A percentile compares a stretch with the other conserved stretches of the same genome.
phyloP scores from a whole-genome alignment of 2,113 vertebrate genomes.

The Paradisaea rubra region DNA sequence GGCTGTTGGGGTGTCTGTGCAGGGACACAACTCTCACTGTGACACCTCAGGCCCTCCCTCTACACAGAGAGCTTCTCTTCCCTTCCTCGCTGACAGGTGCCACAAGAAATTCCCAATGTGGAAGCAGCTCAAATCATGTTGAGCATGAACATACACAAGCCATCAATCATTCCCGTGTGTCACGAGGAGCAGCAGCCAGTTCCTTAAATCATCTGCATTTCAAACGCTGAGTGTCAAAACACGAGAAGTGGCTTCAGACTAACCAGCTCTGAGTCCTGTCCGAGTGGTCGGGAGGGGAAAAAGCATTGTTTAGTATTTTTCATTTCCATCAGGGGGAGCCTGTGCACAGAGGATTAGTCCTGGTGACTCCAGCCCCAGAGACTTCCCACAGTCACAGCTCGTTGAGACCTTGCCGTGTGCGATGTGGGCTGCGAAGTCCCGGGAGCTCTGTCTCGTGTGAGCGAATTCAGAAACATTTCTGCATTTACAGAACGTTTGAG shows the following conservation, averaged over 20 bases:
- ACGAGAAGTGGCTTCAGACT: neutral
- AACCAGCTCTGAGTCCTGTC: neutral
- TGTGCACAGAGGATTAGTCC: constrained; percentile 67
- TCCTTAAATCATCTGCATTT: neutral
- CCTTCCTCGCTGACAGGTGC: neutral
- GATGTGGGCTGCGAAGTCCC: neutral
- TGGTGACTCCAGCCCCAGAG: neutral
- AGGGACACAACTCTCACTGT: neutral
- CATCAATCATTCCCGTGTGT: accelerated
- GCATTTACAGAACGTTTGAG: neutral
- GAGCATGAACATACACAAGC: accelerated
- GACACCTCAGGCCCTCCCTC: accelerated
- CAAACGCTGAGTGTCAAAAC: accelerated
- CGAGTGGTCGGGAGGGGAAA: accelerated
- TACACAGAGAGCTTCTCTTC: neutral
- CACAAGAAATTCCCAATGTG: neutral
- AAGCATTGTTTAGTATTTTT: constrained; percentile 25
- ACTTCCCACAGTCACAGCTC: neutral
- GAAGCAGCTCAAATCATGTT: neutral
- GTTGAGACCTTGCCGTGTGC: accelerated
- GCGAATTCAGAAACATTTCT: neutral
- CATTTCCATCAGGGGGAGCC: constrained; percentile 77
- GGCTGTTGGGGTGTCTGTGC: accelerated
- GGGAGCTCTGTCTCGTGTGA: neutral
- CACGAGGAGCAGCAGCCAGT: neutral